Base-by-base conservation (phyloP, 2,113 vertebrate genomes). In the Zeus faber region DNA sequence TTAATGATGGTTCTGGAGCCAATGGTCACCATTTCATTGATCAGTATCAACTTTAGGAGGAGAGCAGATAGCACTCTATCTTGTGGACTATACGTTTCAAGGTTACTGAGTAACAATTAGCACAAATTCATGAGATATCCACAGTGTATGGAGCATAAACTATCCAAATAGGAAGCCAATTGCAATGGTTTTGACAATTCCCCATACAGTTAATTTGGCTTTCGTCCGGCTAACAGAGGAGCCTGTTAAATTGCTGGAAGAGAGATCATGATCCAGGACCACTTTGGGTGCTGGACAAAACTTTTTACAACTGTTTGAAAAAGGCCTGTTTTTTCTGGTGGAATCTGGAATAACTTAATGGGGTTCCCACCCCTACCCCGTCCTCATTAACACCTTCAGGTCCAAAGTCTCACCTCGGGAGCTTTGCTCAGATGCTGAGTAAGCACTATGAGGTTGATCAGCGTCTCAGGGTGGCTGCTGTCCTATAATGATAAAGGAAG, bases 401-500 rank as follows among this genome's bases (percentile, higher is more conserved):
- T 74, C 40, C 65, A 84, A 67, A 31, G 49, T 60, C 91, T 91
- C 77, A 97, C 97, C 95, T 99, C 97, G 0, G 95, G 94, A 13
- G 94, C 57, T 69, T 98, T 99, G 58, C 95, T 93, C 72, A 97
- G 62, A 79, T 99, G 97, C 78, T 98, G 97, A 0, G 93, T 94
- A 44, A 99, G 90, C 56, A 97, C 93, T 0, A 95, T 87, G 0
- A 98, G 89, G 81, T 99, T 98, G 83, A 99, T 87, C 48, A 99
- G 87, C 0, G 95, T 97, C 90, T 99, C 97, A 0, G 97, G 92
- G 43, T 99, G 93, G 71, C 94, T 79, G 41, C 94, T 98, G 79
- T 99, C 97, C 97, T 99, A 25, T 13, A 48, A 26, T 11, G 6
- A 16, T 20, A 10, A 48, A 22, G 5, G 13, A 47, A 25, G 9